A percentile compares a stretch with the other conserved stretches of the same genome.
phyloP scores from a whole-genome alignment of 2,797 vertebrate genomes.

The Pseudotriccus pelzelni region DNA sequence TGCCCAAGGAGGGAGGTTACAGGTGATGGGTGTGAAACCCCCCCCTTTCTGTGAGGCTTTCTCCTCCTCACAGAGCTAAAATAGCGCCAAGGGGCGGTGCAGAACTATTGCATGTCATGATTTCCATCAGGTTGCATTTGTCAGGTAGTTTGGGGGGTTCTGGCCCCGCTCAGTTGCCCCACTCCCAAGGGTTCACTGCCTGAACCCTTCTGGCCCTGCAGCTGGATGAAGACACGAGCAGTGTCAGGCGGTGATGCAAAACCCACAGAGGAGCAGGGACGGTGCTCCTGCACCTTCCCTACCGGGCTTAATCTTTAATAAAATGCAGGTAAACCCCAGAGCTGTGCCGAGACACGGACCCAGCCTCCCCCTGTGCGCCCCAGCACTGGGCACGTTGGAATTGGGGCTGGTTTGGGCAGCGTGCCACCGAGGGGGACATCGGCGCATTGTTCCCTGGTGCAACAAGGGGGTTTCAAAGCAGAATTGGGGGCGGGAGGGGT shows the following conservation, averaged over 20 bases:
- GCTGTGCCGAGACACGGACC: fast-evolving
- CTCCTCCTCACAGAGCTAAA: not conserved
- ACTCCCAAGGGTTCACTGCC: not conserved
- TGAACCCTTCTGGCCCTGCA: not conserved
- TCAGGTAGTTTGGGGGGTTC: not conserved
- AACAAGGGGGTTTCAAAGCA: not conserved
- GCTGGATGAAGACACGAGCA: not conserved
- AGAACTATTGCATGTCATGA: not conserved
- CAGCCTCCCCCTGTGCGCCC: not conserved
- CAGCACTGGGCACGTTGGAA: fast-evolving
- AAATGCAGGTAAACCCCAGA: not conserved
- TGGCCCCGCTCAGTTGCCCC: fast-evolving
- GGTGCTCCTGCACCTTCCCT: not conserved
- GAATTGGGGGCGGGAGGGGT: fast-evolving
- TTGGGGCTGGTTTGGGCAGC: not conserved
- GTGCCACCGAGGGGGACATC: fast-evolving
- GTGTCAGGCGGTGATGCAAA: fast-evolving
- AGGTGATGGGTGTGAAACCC: not conserved
- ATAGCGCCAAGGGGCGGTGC: fast-evolving
- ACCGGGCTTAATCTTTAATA: fast-evolving
- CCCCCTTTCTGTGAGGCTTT: not conserved
- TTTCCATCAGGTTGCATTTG: not conserved
- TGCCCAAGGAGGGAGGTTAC: fast-evolving
- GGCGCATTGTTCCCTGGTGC: fast-evolving
- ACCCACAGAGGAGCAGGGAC: fast-evolving